Conservation (phyloP, 2,888 invertebrate species). For the Carcina quercana region DNA sequence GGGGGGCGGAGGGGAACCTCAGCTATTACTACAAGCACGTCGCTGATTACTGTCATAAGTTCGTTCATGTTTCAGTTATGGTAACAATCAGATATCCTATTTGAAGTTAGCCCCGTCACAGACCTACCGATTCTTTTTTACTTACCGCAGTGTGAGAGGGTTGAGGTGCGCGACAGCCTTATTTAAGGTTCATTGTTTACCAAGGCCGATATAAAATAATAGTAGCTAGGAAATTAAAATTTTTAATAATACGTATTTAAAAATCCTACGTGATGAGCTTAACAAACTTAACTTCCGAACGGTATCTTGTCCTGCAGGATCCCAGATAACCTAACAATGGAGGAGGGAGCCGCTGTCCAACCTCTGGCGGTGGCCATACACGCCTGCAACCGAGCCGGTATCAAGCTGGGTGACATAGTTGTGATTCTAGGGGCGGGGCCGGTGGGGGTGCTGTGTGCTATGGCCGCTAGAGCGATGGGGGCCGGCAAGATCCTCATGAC, state of each 20-base stretch:
- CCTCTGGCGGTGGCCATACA: conserved; percentile 96
- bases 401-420: conserved; percentile 81
- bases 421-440: conserved; percentile 90
- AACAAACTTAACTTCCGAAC: no score
- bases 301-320: conserved; percentile 79
- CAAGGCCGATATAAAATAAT: no score
- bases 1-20: conserved; percentile 89
- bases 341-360: conserved; percentile 95
- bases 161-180: no score
- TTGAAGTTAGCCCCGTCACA: no score
- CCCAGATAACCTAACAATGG: conserved; percentile 89
- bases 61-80: no score
- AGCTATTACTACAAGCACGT: conserved; percentile 90
- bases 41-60: conserved; percentile 91
- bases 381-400: conserved; percentile 88
- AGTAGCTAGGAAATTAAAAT: no score
- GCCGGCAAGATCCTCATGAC: conserved; percentile 85
- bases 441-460: conserved; percentile 86
- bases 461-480: conserved; percentile 90
- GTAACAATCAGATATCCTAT: no score
- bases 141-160: no score
- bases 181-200: no score
- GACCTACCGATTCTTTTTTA: no score
- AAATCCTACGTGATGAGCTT: no score
- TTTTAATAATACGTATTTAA: no score